These are phyloP conservation scores for Neogobius melanostomus DNA, from an alignment of 2,113 vertebrate species.

Conservation along the genomic window DNA sequence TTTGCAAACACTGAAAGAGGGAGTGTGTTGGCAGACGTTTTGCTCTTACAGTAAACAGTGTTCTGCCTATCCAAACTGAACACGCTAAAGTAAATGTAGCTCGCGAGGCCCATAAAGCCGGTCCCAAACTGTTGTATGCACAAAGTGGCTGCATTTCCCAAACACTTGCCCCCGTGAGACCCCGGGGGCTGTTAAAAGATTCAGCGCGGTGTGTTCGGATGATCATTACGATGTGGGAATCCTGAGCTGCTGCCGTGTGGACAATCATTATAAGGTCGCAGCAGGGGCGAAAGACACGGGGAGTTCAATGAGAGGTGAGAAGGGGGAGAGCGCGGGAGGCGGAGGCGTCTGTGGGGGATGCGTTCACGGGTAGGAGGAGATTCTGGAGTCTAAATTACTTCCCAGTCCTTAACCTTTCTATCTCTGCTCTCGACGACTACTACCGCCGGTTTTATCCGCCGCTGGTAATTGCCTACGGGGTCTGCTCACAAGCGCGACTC, in stretches of 20 bases:
- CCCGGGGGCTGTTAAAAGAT: conserved; percentile 52
- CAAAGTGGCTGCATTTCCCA: conserved; percentile 12
- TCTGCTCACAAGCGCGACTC: background rate
- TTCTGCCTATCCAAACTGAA: background rate
- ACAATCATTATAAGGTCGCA: conserved; percentile 60
- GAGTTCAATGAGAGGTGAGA: conserved; percentile 47
- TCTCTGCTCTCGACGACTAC: background rate
- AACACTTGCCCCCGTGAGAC: conserved; percentile 31
- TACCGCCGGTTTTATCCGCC: background rate
- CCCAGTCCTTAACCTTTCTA: background rate
- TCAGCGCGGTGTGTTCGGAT: conserved; percentile 48
- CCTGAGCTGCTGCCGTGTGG: conserved; percentile 18
- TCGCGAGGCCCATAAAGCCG: background rate
- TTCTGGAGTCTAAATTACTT: background rate
- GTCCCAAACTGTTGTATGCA: conserved; percentile 1
- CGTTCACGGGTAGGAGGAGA: conserved; percentile 30
- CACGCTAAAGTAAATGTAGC: background rate
- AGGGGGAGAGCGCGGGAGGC: background rate
- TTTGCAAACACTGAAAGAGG: too few species aligned
- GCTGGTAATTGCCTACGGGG: background rate
- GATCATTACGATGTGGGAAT: conserved; percentile 61
- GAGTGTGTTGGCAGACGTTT: background rate
- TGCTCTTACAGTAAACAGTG: background rate
- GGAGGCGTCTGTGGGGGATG: conserved; percentile 23
- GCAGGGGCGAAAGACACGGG: conserved; percentile 36